Conservation (phyloP, 2,888 invertebrate species). For the Podotricha telesiphe region DNA sequence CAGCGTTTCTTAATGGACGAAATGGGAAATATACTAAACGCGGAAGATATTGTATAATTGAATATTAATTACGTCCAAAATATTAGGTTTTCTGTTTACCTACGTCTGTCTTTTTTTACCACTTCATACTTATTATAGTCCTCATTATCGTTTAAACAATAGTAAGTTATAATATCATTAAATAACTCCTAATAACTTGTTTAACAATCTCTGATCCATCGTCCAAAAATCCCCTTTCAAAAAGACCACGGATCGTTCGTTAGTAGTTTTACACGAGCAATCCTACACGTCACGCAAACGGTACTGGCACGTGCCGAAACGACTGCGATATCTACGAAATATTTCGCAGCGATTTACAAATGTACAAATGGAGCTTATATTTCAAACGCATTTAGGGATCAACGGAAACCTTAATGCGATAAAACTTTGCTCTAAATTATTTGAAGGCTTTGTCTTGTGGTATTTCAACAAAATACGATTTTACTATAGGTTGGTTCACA, state of each 20-base stretch:
- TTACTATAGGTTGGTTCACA: background rate
- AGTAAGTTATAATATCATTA: conserved; percentile 1
- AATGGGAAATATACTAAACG: too few species aligned
- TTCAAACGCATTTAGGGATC: conserved; percentile 43
- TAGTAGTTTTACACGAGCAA: conserved; percentile 67
- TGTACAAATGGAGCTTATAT: conserved; percentile 50
- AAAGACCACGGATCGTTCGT: conserved; percentile 59
- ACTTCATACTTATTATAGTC: too few species aligned
- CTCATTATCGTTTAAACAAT: background rate
- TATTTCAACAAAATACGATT: conserved; percentile 1
- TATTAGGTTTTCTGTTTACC: too few species aligned
- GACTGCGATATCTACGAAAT: conserved; percentile 58
- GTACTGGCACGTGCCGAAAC: conserved; percentile 69
- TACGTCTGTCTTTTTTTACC: too few species aligned
- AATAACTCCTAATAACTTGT: background rate
- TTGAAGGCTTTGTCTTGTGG: background rate
- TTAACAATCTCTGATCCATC: conserved; percentile 12
- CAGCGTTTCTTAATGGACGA: too few species aligned
- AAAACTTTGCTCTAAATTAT: conserved; percentile 7
- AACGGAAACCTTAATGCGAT: conserved; percentile 24
- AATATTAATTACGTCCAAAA: too few species aligned
- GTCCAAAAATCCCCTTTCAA: conserved; percentile 45
- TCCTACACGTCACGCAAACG: conserved; percentile 66
- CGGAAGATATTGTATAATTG: too few species aligned
- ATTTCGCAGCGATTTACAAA: conserved; percentile 62